Percentiles rank a stretch among this genome's conserved stretches.
phyloP scores from a whole-genome alignment of 2,888 invertebrate species.

The Xestia xanthographa region DNA sequence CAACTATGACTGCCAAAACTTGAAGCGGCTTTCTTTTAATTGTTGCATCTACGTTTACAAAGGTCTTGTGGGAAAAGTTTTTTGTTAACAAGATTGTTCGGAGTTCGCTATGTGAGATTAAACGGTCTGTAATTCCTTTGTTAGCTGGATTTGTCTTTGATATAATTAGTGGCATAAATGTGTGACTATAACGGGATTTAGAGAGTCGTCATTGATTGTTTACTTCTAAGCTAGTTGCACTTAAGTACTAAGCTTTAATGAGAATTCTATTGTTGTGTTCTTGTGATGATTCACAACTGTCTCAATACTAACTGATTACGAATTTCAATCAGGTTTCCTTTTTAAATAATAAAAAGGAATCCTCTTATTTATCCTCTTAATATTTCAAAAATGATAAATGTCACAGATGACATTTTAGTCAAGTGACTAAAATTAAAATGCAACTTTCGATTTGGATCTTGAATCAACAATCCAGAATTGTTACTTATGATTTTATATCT shows the following conservation, averaged over 20 bases:
- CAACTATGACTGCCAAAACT: constrained; percentile 63
- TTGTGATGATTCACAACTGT: neutral
- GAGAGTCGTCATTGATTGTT: constrained; percentile 46
- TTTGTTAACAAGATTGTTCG: constrained; percentile 59
- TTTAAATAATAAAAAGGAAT: neutral
- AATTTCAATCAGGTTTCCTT: neutral
- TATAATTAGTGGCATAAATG: constrained; percentile 54
- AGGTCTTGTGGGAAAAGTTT: constrained; percentile 60
- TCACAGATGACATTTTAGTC: neutral
- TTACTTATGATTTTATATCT: constrained; percentile 19
- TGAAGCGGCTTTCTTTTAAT: constrained; percentile 66
- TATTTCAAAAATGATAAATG: neutral
- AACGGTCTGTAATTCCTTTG: constrained; percentile 53
- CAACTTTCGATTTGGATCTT: neutral
- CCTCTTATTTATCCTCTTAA: neutral
- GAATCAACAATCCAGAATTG: neutral
- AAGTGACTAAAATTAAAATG: neutral
- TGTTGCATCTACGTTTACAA: constrained; percentile 61
- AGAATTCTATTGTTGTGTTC: neutral
- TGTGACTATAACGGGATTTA: constrained; percentile 57
- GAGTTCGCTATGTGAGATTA: constrained; percentile 61
- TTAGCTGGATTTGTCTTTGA: constrained; percentile 51
- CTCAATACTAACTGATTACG: neutral
- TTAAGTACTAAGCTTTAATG: constrained; percentile 7
- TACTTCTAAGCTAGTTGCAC: constrained; percentile 7